A percentile compares a stretch with the other conserved stretches of the same genome.
Evolutionary conservation across 2,797 vertebrate genomes (phyloP).

Genomic region (Melanotaenia pygmaea): DNA sequence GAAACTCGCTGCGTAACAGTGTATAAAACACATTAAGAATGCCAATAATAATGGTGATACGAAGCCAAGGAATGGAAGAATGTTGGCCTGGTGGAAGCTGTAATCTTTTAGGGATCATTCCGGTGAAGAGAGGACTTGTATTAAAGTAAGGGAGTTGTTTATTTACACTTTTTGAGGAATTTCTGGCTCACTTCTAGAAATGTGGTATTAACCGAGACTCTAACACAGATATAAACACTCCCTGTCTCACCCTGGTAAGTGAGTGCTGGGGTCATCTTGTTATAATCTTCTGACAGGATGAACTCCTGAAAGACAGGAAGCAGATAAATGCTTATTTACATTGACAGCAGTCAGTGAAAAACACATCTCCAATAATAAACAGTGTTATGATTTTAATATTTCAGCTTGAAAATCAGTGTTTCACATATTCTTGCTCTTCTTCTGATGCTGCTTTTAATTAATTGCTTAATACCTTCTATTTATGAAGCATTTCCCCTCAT

Average conservation of each 20-base stretch:
- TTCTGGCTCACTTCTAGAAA: conserved; percentile 6
- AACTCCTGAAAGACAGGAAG: conserved; percentile 88
- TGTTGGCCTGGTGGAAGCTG: neutral
- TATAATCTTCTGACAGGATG: conserved; percentile 96
- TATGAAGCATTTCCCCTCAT: too few species aligned
- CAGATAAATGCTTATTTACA: conserved; percentile 2
- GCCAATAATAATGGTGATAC: neutral
- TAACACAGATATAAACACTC: conserved; percentile 12
- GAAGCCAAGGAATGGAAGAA: neutral
- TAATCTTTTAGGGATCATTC: neutral
- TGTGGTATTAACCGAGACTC: neutral
- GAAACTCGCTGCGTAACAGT: neutral
- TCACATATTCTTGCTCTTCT: too few species aligned
- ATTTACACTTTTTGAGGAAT: neutral
- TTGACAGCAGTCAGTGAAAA: neutral
- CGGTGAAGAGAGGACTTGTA: neutral
- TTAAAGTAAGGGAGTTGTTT: neutral
- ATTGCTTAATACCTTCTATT: too few species aligned
- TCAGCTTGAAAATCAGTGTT: too few species aligned
- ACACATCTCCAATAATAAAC: too few species aligned
- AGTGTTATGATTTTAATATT: too few species aligned
- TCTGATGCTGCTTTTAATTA: too few species aligned
- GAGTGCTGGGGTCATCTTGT: conserved; percentile 93
- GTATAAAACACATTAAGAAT: neutral
- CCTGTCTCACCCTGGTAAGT: conserved; percentile 91